Percentiles rank a stretch among this genome's conserved stretches.
phyloP scores from a whole-genome alignment of 1,140 invertebrate species.

The Lordiphosa collinella region DNA sequence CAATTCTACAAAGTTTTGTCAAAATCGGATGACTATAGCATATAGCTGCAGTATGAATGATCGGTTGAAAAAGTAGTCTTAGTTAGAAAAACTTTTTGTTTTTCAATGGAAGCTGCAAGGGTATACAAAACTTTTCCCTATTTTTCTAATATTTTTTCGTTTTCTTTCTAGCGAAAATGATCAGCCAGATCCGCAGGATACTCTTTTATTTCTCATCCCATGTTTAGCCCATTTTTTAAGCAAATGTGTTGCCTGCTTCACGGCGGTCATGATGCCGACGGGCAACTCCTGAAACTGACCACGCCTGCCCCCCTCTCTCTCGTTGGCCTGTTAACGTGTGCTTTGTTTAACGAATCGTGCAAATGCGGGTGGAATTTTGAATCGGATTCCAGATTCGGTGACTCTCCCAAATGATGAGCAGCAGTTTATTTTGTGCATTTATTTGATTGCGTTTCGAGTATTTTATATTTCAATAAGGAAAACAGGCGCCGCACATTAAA shows the following conservation, averaged over 20 bases:
- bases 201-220: not conserved
- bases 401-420: constrained; percentile 9
- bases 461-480: constrained; percentile 69
- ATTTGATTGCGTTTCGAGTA: constrained; percentile 63
- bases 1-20: no score
- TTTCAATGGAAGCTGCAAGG: no score
- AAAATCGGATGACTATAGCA: no score
- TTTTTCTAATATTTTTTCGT: no score
- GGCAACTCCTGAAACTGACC: constrained; percentile 58
- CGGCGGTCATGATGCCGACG: constrained; percentile 16
- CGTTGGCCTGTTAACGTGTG: constrained; percentile 63
- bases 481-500: constrained; percentile 74
- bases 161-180: not conserved
- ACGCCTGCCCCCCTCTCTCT: constrained; percentile 11
- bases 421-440: constrained; percentile 71
- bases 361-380: constrained; percentile 72
- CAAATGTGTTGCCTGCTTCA: constrained; percentile 42
- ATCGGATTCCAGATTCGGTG: constrained; percentile 9
- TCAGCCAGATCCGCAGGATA: not conserved
- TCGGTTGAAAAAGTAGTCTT: no score
- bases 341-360: constrained; percentile 80
- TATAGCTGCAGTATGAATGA: no score
- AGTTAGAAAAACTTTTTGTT: no score
- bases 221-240: constrained; percentile 1
- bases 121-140: no score